Conservation (phyloP, 2,113 vertebrate genomes). For the Poeciliopsis retropinna region DNA sequence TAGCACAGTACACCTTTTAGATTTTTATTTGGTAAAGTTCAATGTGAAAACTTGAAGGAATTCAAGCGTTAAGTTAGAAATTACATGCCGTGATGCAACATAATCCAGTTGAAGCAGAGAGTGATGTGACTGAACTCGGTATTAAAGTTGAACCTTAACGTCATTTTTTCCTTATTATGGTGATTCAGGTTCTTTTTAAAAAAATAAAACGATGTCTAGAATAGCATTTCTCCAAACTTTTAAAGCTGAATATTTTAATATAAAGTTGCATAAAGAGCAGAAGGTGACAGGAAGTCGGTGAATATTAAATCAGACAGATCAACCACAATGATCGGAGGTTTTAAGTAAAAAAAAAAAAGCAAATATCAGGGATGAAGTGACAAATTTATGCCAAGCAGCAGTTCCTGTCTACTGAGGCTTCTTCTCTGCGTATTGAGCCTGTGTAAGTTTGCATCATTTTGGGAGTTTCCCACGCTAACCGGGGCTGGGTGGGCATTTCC, state of each 20-base stretch:
- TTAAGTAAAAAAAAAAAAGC: background rate
- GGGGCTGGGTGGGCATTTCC: constrained; percentile 44
- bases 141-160: background rate
- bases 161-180: background rate
- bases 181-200: background rate
- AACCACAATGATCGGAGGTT: background rate
- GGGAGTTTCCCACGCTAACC: constrained; percentile 52
- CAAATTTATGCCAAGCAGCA: background rate
- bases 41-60: no score
- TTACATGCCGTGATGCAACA: no score
- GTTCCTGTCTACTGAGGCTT: background rate
- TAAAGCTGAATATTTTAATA: background rate
- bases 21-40: no score
- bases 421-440: background rate
- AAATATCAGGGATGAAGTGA: constrained; percentile 34
- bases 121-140: background rate
- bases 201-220: background rate
- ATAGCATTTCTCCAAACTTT: background rate
- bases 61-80: no score
- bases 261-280: background rate
- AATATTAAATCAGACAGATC: background rate
- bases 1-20: no score
- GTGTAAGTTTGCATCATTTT: background rate
- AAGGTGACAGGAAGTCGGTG: background rate
- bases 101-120: no score